A percentile compares a stretch with the other conserved stretches of the same genome.
phyloP scores from a whole-genome alignment of 2,888 invertebrate species.

The Polia nebulosa region DNA sequence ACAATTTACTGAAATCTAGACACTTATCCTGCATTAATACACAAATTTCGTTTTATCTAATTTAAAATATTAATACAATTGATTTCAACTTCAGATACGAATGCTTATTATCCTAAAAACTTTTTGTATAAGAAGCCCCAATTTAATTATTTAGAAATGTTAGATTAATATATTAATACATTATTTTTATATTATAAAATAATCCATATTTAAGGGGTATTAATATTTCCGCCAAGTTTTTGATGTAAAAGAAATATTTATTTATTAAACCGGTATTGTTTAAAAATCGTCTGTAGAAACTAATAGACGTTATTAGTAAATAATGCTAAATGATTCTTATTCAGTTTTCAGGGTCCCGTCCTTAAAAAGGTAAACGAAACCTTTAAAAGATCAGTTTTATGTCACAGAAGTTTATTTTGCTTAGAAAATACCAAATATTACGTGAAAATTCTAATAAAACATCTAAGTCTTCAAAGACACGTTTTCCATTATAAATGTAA shows the following conservation, averaged over 20 bases:
- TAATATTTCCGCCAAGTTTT: constrained; percentile 32
- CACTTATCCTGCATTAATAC: neutral
- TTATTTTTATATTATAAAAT: neutral
- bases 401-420: neutral
- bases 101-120: constrained; percentile 3
- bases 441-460: neutral
- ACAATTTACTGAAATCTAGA: neutral
- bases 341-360: too few relatives aligned
- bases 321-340: too few relatives aligned
- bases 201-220: constrained; percentile 5
- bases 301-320: neutral
- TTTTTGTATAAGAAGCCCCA: neutral
- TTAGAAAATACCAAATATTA: neutral
- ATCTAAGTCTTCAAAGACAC: neutral
- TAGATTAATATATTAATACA: too few relatives aligned
- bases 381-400: neutral
- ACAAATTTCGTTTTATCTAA: too few relatives aligned
- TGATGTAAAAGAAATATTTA: neutral
- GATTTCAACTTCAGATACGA: neutral
- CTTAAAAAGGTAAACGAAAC: too few relatives aligned
- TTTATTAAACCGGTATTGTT: neutral
- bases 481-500: constrained; percentile 11
- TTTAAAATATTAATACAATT: neutral
- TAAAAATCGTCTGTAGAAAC: neutral
- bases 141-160: constrained; percentile 37